Evolutionary conservation across 2,888 invertebrate genomes (phyloP), one percentile per base, ranked within the genome.

Genomic region (Stomorhina lunata): DNA sequence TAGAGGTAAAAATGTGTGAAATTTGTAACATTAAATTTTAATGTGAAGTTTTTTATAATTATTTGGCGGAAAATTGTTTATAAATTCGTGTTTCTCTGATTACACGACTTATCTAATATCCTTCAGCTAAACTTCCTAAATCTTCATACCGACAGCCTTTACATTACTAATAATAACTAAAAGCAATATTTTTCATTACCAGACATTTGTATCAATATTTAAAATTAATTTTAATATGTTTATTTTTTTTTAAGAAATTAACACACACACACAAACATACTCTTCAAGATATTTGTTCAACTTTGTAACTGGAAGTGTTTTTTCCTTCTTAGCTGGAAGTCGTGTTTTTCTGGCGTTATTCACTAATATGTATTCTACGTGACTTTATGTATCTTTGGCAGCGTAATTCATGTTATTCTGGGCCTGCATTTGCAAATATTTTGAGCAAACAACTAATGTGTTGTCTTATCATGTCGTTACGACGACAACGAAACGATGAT

Each of bases 291-390:
- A 43, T 4, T 1, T 0, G 40, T 32, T 43, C 34, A 45, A 55
- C 32, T 66, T 53, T 66, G 12, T 20, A 27, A 37, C 27, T 37
- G 45, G 3, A 27, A 25, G 12, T 10, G 65, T 22, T 55, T 25
- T 12, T 27, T 76, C 65, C 12, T 66, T 27, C 40, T 50, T 43
- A 59, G 55, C 72, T 77, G 57, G 66, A 50, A 57, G 59, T 66
- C 37, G 7, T 78, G 50, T 48, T 37, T 63, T 69, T 43, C 59
- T 73, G 68, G 15, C 55, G 20, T 75, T 71, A 50, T 48, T 25
- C 55, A 50, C 82, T 79, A 82, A 82, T 82, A 82, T 79, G 78
- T 82, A 79, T 79, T 79, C 65, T 82, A 82, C 82, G 82, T 82
- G 82, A 82, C 79, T 82, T 79, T 71, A 66, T 53, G 79, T 79